A percentile compares a stretch with the other conserved stretches of the same genome.
Evolutionary conservation across 2,113 vertebrate genomes (phyloP).

Genomic region (Hippocampus mohnikei): DNA sequence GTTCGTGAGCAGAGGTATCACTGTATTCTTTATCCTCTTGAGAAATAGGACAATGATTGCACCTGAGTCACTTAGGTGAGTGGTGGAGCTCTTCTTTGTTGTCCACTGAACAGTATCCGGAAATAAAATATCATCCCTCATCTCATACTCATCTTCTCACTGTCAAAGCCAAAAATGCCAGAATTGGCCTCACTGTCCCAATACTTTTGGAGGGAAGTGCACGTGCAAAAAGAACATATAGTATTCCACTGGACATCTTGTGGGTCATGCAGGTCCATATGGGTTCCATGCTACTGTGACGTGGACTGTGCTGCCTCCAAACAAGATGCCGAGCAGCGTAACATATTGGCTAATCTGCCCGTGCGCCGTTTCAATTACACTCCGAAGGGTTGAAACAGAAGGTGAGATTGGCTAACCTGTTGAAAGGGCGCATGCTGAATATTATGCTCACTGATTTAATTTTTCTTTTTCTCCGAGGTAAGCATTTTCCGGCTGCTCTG

Average conservation of each 20-base stretch:
- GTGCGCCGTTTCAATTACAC: conserved; percentile 63
- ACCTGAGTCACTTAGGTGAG: no score
- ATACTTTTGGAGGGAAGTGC: neutral
- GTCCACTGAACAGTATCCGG: no score
- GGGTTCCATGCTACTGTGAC: neutral
- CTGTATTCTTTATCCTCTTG: no score
- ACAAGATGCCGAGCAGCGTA: conserved; percentile 50
- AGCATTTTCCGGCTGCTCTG: conserved; percentile 69
- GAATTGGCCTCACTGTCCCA: neutral
- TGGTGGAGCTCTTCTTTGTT: no score
- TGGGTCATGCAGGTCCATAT: neutral
- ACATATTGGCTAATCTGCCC: conserved; percentile 61
- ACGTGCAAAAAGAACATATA: no score
- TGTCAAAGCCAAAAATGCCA: neutral
- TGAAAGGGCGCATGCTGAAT: conserved; percentile 61
- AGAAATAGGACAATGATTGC: no score
- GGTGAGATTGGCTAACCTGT: conserved; percentile 69
- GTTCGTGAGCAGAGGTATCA: no score
- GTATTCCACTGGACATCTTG: neutral
- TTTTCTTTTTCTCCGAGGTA: conserved; percentile 76
- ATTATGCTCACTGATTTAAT: conserved; percentile 71
- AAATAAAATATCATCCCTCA: neutral
- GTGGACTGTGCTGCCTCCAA: conserved; percentile 5
- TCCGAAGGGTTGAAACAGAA: conserved; percentile 61
- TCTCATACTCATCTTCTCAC: neutral